Base-by-base conservation (phyloP, 2,113 vertebrate species). In the Tapirus terrestris region DNA sequence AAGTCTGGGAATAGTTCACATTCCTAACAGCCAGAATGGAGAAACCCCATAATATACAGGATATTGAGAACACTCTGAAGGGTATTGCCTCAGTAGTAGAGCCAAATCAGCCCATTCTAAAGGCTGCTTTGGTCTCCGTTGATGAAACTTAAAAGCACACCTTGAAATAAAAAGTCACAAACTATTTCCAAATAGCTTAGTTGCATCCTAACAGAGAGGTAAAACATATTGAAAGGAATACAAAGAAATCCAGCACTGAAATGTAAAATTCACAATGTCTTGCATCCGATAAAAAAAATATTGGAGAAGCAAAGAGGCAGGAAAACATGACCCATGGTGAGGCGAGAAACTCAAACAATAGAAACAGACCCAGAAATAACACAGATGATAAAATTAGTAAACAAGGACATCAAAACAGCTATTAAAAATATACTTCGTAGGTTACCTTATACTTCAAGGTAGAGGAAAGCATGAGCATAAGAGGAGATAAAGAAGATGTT, bases 61-160 rank as follows among this genome's bases (percentile, higher is more conserved):
- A 39, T 56, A 92, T 43, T 56, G 43, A 8, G 11, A 67, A 25
- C 51, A 67, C 39, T 76, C 84, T 0, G 0, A 89, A 93, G n/a
- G 60, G 8, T 61, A 43, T 58, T 68, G 60, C 39, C 48, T 75
- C 31, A 72, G 53, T 79, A 70, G 53, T 25, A 23, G 51, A 84
- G 36, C 48, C 58, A 94, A 31, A 81, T 70, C 39, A 68, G 39
- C 39, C 61, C 83, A 77, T 60, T 67, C 48, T 76, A 61, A 93
- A 96, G 61, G 48, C 33, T 93, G 5, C 61, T 76, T 89, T 70
- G 60, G 39, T 36, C 8, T 18, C 27, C 33, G 68, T 23, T 83
- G 51, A 89, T 51, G 51, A 93, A 88, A 45, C 45, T 94, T 82
- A 94, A 83, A 94, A 94, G 29, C 36, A 83, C 43, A 48, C 56